Conservation (phyloP, 2,113 vertebrate genomes). For the Arothron firmamentum region DNA sequence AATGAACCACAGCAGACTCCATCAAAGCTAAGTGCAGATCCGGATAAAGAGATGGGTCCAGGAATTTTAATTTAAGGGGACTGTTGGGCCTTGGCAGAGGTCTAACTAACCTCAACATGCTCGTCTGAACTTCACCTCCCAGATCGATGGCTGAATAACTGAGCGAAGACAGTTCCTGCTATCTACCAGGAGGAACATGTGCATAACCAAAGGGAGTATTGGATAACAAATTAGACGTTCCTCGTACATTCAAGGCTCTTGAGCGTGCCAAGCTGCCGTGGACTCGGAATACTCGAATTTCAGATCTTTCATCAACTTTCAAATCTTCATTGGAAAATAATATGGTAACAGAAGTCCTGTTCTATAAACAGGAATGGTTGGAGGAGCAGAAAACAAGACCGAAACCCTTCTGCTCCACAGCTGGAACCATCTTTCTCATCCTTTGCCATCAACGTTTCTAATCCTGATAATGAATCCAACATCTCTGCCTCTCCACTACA, state of each 20-base stretch:
- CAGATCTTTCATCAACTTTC: neutral
- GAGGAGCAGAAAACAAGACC: neutral
- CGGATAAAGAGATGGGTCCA: no score
- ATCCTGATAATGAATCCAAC: slow-evolving; percentile 26
- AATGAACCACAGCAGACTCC: no score
- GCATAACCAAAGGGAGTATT: slow-evolving; percentile 27
- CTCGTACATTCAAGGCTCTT: slow-evolving; percentile 14
- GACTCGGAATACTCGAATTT: neutral
- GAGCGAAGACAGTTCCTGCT: slow-evolving; percentile 6
- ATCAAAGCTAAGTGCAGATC: no score
- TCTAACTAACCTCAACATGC: slow-evolving; percentile 41
- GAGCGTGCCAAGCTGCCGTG: no score
- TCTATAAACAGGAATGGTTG: neutral
- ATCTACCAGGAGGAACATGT: slow-evolving; percentile 19
- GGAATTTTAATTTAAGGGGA: no score
- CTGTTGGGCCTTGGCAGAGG: no score
- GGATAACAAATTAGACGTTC: slow-evolving; percentile 17
- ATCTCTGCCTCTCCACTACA: slow-evolving; percentile 18
- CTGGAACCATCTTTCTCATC: slow-evolving; percentile 9
- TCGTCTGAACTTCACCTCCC: slow-evolving; percentile 37
- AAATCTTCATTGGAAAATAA: neutral
- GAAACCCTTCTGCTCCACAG: slow-evolving; percentile 1
- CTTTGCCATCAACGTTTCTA: slow-evolving; percentile 13
- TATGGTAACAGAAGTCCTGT: neutral
- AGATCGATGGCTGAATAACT: slow-evolving; percentile 25